Evolutionary conservation across 64 coral and sea anemone genomes (phyloP).

Genomic region (Exaiptasia diaphana): DNA sequence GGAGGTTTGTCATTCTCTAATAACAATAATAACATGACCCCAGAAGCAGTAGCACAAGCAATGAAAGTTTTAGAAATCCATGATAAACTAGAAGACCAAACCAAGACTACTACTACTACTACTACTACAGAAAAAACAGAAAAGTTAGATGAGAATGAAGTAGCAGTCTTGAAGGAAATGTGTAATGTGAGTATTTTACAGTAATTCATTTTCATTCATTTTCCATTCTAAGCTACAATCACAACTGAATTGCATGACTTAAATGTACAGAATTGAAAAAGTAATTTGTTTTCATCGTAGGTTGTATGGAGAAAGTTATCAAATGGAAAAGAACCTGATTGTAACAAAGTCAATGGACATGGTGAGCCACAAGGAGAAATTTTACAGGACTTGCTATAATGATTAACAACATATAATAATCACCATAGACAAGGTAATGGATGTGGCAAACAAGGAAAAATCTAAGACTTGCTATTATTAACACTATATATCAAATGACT

Average conservation of each 20-base stretch:
- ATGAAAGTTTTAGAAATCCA: conserved; percentile 98
- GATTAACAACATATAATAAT: no score
- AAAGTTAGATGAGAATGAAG: conserved; percentile 67
- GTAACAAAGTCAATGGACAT: conserved; percentile 24
- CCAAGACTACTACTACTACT: background rate
- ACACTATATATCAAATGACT: no score
- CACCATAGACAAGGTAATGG: no score
- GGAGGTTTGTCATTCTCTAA: conserved; percentile 51
- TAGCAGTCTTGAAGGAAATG: conserved; percentile 98
- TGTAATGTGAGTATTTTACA: conserved; percentile 73
- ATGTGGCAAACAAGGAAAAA: conserved; percentile 54
- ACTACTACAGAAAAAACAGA: conserved; percentile 31
- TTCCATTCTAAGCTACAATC: background rate
- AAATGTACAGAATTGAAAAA: background rate
- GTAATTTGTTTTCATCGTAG: conserved; percentile 17
- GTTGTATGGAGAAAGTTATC: conserved; percentile 97
- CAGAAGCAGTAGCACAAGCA: conserved; percentile 72
- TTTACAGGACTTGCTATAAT: no score
- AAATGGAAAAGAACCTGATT: conserved; percentile 39
- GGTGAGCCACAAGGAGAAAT: no score
- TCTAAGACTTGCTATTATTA: conserved; percentile 69
- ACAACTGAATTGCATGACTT: background rate
- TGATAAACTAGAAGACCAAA: conserved; percentile 54
- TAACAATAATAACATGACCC: conserved; percentile 67
- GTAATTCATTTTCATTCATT: background rate